Percentiles rank a stretch among this genome's conserved stretches.
Evolutionary conservation across 2,888 invertebrate genomes (phyloP).

Genomic region (Microplitis deprimator): DNA sequence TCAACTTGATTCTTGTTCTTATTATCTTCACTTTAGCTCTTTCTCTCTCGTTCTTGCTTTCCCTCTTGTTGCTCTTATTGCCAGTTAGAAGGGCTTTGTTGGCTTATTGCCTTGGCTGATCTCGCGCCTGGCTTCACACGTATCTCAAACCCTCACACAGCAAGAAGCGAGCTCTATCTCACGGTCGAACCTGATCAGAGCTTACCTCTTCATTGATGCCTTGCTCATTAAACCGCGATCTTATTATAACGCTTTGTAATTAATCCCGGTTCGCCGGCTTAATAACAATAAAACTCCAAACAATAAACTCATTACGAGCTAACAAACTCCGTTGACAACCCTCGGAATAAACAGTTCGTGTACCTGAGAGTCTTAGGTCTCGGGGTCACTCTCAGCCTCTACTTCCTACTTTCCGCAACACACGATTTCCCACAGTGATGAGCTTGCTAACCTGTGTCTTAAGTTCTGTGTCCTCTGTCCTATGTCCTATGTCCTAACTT

Average conservation of each 20-base stretch:
- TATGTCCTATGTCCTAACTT: too few species aligned
- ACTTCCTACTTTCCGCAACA: slow-evolving; percentile 5
- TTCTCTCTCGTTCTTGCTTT: slow-evolving; percentile 18
- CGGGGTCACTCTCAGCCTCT: slow-evolving; percentile 3
- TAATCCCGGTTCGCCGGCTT: slow-evolving; percentile 60
- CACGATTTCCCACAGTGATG: slow-evolving; percentile 19
- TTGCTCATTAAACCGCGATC: slow-evolving; percentile 62
- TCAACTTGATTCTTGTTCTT: slow-evolving; percentile 40
- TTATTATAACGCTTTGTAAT: slow-evolving; percentile 64
- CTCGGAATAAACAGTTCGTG: slow-evolving; percentile 9
- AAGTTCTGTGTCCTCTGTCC: background rate
- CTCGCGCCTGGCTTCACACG: slow-evolving; percentile 33
- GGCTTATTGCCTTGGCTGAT: slow-evolving; percentile 20
- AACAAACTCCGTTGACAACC: slow-evolving; percentile 18
- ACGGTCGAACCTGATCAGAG: slow-evolving; percentile 20
- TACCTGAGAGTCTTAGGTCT: background rate
- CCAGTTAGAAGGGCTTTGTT: slow-evolving; percentile 24
- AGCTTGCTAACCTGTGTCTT: background rate
- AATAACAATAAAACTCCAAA: slow-evolving; percentile 57
- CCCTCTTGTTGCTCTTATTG: slow-evolving; percentile 14
- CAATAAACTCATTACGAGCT: slow-evolving; percentile 66
- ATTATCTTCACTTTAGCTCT: slow-evolving; percentile 20
- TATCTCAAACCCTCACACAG: slow-evolving; percentile 26
- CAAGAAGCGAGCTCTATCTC: slow-evolving; percentile 35
- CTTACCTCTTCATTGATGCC: slow-evolving; percentile 28